These are phyloP conservation scores for Epistrophe eligans DNA, from an alignment of 2,888 invertebrate species.

Conservation along the genomic window DNA sequence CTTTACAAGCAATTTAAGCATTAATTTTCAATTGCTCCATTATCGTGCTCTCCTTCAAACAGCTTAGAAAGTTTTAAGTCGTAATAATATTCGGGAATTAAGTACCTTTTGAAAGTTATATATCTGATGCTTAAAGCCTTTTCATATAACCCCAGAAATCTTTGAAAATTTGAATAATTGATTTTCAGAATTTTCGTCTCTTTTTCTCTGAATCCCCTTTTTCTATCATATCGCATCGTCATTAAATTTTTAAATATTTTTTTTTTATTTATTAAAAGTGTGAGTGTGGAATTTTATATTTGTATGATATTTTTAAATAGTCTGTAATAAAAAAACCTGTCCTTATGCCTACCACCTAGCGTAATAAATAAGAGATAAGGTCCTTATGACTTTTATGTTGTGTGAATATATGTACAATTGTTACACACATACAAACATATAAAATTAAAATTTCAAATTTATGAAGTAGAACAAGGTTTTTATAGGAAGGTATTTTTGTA, in stretches of 20 bases:
- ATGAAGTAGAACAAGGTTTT: background rate
- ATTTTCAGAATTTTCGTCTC: background rate
- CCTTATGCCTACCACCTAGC: background rate
- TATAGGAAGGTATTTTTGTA: background rate
- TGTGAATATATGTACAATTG: background rate
- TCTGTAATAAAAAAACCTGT: background rate
- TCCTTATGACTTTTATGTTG: background rate
- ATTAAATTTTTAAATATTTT: too few relatives aligned
- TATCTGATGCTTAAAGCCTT: too few relatives aligned
- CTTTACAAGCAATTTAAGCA: background rate
- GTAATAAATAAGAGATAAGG: conserved; percentile 1
- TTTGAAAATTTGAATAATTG: conserved; percentile 16
- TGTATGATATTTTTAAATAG: background rate
- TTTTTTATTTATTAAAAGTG: too few relatives aligned
- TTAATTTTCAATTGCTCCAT: background rate
- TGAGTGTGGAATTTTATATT: background rate
- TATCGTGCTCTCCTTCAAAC: background rate
- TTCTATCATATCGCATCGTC: background rate
- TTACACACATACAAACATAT: too few relatives aligned
- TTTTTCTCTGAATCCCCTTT: too few relatives aligned
- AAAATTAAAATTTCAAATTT: too few relatives aligned
- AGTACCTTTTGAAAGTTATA: background rate
- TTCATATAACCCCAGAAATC: background rate
- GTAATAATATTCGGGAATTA: background rate
- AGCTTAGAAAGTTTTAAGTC: background rate